phyloP scores from a whole-genome alignment of 2,797 vertebrate genomes.

The Pseudocheirus occidentalis region DNA sequence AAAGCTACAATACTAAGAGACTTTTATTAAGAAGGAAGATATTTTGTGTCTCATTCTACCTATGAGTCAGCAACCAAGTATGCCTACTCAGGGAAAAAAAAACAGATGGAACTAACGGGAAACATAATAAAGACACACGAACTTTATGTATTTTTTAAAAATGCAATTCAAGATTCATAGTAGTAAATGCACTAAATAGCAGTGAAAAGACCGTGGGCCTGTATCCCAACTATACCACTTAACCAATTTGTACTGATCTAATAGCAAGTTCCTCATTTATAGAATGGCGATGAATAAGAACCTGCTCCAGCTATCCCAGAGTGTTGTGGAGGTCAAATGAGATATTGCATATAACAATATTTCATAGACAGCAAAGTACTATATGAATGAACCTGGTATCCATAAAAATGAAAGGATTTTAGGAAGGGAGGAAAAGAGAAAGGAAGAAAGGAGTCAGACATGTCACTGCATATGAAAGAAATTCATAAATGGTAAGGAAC shows the following conservation, averaged over 20 bases:
- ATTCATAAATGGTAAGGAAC: background rate
- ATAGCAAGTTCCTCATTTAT: background rate
- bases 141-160: background rate
- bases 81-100: conserved; percentile 19
- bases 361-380: background rate
- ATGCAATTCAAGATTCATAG: background rate
- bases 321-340: background rate
- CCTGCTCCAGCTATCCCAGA: background rate
- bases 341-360: background rate
- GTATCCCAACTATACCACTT: background rate
- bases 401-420: background rate
- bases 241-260: background rate
- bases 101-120: conserved; percentile 57
- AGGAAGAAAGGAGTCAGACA: background rate
- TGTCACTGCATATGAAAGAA: background rate
- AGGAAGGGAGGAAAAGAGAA: background rate
- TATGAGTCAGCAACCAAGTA: conserved; percentile 10
- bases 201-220: background rate
- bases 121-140: conserved; percentile 28
- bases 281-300: background rate
- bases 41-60: conserved; percentile 52
- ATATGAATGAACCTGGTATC: background rate
- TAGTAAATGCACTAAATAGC: background rate
- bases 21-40: conserved; percentile 52
- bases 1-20: conserved; percentile 20